phyloP scores from a whole-genome alignment of 2,113 vertebrate genomes.

The Strix uralensis region DNA sequence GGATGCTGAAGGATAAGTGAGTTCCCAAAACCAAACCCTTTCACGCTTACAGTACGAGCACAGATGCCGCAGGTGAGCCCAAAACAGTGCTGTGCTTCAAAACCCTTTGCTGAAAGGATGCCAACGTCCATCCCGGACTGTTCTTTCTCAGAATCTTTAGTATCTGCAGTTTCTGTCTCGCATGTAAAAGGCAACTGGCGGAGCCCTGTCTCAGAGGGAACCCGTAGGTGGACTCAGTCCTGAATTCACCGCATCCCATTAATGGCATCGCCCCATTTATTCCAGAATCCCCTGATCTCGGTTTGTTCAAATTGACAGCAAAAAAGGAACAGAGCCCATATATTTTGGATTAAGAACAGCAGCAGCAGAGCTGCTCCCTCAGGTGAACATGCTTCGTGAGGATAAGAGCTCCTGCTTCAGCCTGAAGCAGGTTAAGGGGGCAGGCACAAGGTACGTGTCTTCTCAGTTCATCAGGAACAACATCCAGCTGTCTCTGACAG shows the following conservation, averaged over 20 bases:
- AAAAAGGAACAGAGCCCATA: background rate
- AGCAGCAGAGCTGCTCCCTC: background rate
- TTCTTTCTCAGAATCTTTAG: background rate
- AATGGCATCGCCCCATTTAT: background rate
- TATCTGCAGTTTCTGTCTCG: background rate
- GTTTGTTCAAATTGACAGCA: background rate
- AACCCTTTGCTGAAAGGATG: background rate
- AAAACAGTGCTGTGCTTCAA: background rate
- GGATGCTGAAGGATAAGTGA: background rate
- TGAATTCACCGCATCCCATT: background rate
- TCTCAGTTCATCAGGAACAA: background rate
- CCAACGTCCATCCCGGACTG: background rate
- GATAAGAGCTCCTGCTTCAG: background rate
- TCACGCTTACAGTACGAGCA: background rate
- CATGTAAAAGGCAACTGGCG: background rate
- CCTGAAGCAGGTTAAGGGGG: background rate
- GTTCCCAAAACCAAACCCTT: background rate
- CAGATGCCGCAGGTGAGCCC: background rate
- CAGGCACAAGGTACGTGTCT: fast-evolving
- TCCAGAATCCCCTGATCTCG: background rate
- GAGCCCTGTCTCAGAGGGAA: background rate
- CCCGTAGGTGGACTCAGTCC: background rate
- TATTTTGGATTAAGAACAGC: background rate
- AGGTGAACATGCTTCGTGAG: fast-evolving
- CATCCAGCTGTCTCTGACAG: background rate